phyloP scores from a whole-genome alignment of 2,888 invertebrate species.

The Eupeodes luniger region DNA sequence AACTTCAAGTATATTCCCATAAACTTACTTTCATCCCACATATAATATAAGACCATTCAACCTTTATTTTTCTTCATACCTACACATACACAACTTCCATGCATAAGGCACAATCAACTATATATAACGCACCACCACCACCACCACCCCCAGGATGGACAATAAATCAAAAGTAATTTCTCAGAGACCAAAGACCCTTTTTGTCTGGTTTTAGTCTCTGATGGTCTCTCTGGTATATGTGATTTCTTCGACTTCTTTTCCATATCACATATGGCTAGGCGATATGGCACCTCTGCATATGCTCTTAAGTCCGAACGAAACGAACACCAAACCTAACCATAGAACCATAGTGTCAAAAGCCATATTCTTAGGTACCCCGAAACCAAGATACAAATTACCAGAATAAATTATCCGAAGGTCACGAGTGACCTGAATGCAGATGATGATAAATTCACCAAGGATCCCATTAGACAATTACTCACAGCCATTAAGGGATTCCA shows the following conservation, averaged over 20 bases:
- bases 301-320: background rate
- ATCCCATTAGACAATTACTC: constrained; percentile 77
- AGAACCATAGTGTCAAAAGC: constrained; percentile 60
- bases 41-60: constrained; percentile 10
- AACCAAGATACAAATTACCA: constrained; percentile 64
- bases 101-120: background rate
- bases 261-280: background rate
- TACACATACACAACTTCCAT: background rate
- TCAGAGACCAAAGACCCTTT: constrained; percentile 41
- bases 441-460: constrained; percentile 72
- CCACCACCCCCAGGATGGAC: constrained; percentile 42
- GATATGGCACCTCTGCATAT: background rate
- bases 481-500: constrained; percentile 73
- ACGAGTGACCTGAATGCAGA: constrained; percentile 74
- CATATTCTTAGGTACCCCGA: constrained; percentile 51
- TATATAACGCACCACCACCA: background rate
- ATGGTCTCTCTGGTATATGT: background rate
- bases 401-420: constrained; percentile 73
- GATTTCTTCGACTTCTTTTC: constrained; percentile 19
- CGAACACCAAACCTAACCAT: background rate
- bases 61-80: constrained; percentile 14
- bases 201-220: background rate
- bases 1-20: constrained; percentile 47
- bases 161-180: constrained; percentile 66
- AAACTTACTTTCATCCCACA: background rate